Percentiles rank a stretch among this genome's conserved stretches.
These are phyloP conservation scores for Cremastobaeus sp. DNA, from an alignment of 2,888 invertebrate genomes.

Conservation along the genomic window DNA sequence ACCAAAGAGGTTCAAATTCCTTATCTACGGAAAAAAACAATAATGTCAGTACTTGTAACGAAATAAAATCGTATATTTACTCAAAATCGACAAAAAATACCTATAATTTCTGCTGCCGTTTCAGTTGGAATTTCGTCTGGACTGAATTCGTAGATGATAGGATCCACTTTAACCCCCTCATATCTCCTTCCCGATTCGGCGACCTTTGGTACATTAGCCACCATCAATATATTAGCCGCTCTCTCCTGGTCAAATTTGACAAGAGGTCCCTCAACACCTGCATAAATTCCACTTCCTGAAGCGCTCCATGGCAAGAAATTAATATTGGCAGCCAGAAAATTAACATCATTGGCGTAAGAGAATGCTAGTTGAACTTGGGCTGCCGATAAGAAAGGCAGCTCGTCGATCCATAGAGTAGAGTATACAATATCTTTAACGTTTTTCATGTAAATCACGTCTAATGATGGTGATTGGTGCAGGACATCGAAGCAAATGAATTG, in stretches of 20 bases:
- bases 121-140: conserved; percentile 14
- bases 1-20: too few relatives aligned
- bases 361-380: conserved; percentile 85
- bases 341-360: conserved; percentile 83
- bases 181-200: conserved; percentile 34
- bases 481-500: conserved; percentile 91
- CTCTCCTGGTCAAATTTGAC: neutral
- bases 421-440: conserved; percentile 83
- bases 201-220: conserved; percentile 61
- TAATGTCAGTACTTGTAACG: too few relatives aligned
- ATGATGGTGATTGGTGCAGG: conserved; percentile 83
- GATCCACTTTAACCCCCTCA: conserved; percentile 2
- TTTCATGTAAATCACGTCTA: conserved; percentile 78
- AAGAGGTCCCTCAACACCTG: conserved; percentile 41
- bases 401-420: conserved; percentile 89
- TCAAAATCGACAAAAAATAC: too few relatives aligned
- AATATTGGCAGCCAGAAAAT: conserved; percentile 85
- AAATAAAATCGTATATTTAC: too few relatives aligned
- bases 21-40: too few relatives aligned
- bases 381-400: conserved; percentile 87
- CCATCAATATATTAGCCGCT: conserved; percentile 37
- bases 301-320: conserved; percentile 82
- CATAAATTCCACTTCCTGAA: conserved; percentile 80
- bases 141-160: conserved; percentile 7
- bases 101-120: neutral